A percentile compares a stretch with the other conserved stretches of the same genome.
Conservation (phyloP, 2,113 vertebrate species). For the Ancistrus triradiatus region DNA sequence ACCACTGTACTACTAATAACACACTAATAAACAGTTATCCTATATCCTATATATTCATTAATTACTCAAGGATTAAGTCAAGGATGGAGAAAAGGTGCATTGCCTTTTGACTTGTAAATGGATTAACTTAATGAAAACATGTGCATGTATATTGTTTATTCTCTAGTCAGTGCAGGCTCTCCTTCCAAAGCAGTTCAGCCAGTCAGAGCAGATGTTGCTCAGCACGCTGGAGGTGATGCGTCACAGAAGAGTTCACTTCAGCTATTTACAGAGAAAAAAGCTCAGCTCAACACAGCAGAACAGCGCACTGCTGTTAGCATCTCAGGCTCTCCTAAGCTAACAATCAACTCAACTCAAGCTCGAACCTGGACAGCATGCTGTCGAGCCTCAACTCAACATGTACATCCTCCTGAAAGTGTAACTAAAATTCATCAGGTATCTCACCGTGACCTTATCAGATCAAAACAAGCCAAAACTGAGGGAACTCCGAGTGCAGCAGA, state of each 20-base stretch:
- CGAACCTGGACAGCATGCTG: slow-evolving; percentile 15
- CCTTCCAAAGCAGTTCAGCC: slow-evolving; percentile 41
- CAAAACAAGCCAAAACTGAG: slow-evolving; percentile 11
- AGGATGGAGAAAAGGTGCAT: no score
- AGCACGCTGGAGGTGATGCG: not conserved
- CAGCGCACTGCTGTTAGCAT: not conserved
- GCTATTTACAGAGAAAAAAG: no score
- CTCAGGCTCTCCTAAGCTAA: not conserved
- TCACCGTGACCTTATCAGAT: not conserved
- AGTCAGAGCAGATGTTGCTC: slow-evolving; percentile 44
- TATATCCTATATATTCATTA: no score
- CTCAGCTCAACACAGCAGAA: not conserved
- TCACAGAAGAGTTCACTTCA: not conserved
- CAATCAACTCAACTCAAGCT: not conserved
- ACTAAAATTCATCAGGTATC: not conserved
- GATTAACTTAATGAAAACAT: no score
- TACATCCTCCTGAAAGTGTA: not conserved
- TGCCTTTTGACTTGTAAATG: no score
- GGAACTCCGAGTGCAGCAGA: not conserved
- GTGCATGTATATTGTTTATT: no score
- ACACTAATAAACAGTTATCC: no score
- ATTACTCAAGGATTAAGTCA: no score
- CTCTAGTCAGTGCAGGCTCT: slow-evolving; percentile 51
- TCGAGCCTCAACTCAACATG: not conserved
- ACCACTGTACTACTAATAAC: no score